Evolutionary conservation across 1,140 invertebrate species (phyloP), one percentile per base, ranked within the genome.

Genomic region (Papilio machaon): DNA sequence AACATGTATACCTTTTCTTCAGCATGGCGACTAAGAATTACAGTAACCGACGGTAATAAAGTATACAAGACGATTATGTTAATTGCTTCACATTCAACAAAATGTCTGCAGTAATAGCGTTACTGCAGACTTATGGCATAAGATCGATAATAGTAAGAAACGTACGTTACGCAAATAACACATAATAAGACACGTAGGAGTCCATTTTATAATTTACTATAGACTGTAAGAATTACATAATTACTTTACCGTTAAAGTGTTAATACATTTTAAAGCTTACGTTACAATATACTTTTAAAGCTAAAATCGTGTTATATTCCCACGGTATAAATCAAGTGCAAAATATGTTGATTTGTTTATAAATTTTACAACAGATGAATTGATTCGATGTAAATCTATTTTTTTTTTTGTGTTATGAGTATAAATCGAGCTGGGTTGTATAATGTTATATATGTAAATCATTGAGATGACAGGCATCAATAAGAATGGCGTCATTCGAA

Each of bases 371-470:
- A 35, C 64, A 35, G 64, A 30, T 70, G 64, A 70, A 70, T 70
- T 70, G 35, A 70, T 35, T 70, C 23, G 30, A 70, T 70, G 64
- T 70, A 70, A 70, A 70, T 70, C 64, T 30, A 35, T 70, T 70
- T 70, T 67, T 70, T 67, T 35, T 23, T 6, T 19, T 30, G n/a
- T n/a, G n/a, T 67, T 38, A 15, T 11, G 13, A 38, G 13, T 70
- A 30, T 67, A 35, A 70, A 70, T 70, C 23, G 30, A 70, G 64
- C 13, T 30, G 64, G 30, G 30, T 13, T 13, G 13, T 30, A 35
- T 70, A 15, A 70, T 23, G 23, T 13, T 17, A 70, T 70, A 35
- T 35, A 70, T 70, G 64, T 70, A 70, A 70, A 70, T 70, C 1
- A 70, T 64, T 70, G 5, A 70, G 30, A 70, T 13, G 64, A 35